Base-by-base conservation (phyloP, 2,888 invertebrate genomes). In the Patella depressa region DNA sequence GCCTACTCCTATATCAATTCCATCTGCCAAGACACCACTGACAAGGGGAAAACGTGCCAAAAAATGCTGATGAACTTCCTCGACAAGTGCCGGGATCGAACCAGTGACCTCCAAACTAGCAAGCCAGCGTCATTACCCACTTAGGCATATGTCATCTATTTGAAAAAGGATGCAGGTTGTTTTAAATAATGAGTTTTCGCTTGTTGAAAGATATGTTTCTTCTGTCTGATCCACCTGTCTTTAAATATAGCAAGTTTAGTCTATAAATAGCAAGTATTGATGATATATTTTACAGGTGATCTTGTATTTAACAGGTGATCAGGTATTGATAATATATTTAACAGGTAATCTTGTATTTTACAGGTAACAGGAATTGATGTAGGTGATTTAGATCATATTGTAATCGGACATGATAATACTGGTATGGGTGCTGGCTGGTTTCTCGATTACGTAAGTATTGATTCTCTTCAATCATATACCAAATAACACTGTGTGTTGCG, bases 371-470 rank as follows among this genome's bases (percentile, higher is more conserved):
- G 87, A 54, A 80, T 85, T 15, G 86, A 90, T 85, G 88, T 88
- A 53, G 89, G 89, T 1, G 71, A 79, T 7, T 72, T 89, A 45
- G 81, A 84, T 69, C 82, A 86, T 78, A 86, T 90, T 34, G 74
- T 85, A 19, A 84, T 89, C 55, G 87, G 89, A 11, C 90, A 90
- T 82, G 89, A 90, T 78, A 88, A 88, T 79, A 84, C 85, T 7
- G 88, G 89, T 24, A 84, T 88, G 54, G 89, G 88, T 14, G 85
- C 89, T 15, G 90, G 89, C 53, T 90, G 90, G 90, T 89, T 84
- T 76, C 81, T 89, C 65, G 89, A 89, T 69, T 82, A 85, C 79
- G 89, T 89, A 79, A 82, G 82, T 79, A 12, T 53, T 55, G 17
- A 73, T 53, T 7, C 29, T n/a, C 29, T n/a, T 45, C 17, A 45